phyloP scores from a whole-genome alignment of 1,140 invertebrate species.

The Drosophila orena region DNA sequence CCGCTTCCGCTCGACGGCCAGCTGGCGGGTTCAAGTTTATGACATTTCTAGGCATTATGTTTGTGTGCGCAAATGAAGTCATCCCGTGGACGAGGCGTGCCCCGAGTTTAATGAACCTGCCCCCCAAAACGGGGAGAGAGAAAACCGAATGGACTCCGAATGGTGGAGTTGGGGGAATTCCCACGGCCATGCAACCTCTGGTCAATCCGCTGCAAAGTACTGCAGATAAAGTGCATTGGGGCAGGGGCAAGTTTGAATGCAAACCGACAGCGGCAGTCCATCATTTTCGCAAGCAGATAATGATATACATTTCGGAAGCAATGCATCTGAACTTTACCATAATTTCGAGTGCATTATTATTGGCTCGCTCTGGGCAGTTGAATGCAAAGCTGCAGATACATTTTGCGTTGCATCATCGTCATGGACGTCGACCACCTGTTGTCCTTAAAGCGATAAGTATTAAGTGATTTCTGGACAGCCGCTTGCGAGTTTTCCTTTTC shows the following conservation, averaged over 20 bases:
- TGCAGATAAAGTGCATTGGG: constrained; percentile 23
- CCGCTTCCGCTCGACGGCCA: constrained; percentile 42
- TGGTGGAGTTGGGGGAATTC: constrained; percentile 54
- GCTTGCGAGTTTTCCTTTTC: constrained; percentile 19
- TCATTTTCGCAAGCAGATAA: constrained; percentile 74
- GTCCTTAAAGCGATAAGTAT: constrained; percentile 78
- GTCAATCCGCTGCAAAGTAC: constrained; percentile 15
- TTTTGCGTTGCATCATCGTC: constrained; percentile 39
- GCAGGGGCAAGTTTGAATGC: constrained; percentile 56
- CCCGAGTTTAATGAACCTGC: constrained; percentile 73
- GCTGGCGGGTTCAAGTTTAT: constrained; percentile 70
- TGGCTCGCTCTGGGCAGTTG: constrained; percentile 31
- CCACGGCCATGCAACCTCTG: constrained; percentile 56
- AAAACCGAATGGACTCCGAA: constrained; percentile 4
- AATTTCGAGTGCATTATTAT: constrained; percentile 78
- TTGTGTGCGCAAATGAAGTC: constrained; percentile 61
- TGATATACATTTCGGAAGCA: constrained; percentile 81
- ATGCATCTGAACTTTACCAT: constrained; percentile 77
- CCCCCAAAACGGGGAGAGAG: constrained; percentile 3
- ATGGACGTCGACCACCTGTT: constrained; percentile 67
- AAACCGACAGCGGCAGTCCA: constrained; percentile 66
- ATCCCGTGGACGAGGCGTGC: constrained; percentile 59
- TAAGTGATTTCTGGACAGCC: constrained; percentile 60
- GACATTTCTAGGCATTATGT: constrained; percentile 59
- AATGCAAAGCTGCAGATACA: background rate